A percentile compares a stretch with the other conserved stretches of the same genome.
Conservation (phyloP, 2,113 vertebrate genomes). For the Dissostichus mawsoni region DNA sequence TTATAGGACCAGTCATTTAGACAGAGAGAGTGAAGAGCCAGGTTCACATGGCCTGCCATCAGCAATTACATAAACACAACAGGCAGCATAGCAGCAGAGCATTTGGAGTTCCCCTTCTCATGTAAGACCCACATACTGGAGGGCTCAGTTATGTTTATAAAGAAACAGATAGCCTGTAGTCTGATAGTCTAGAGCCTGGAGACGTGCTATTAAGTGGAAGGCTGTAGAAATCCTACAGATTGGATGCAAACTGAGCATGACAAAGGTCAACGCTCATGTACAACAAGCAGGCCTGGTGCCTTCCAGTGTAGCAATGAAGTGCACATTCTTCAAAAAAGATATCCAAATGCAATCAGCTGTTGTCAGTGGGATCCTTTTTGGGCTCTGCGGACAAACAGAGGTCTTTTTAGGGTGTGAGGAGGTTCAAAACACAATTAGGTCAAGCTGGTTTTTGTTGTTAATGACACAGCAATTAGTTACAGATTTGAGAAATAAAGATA, state of each 20-base stretch:
- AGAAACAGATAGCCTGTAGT: conserved; percentile 33
- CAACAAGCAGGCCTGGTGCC: neutral
- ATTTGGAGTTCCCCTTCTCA: conserved; percentile 67
- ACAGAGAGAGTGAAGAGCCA: conserved; percentile 55
- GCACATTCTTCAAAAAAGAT: neutral
- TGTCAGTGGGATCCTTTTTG: neutral
- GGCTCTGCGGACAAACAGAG: neutral
- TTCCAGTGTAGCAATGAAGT: neutral
- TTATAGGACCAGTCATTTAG: conserved; percentile 79
- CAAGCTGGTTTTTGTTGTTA: neutral
- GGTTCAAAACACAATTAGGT: neutral
- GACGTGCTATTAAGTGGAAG: neutral
- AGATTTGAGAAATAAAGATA: neutral
- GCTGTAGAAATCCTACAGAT: neutral
- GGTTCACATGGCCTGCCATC: conserved; percentile 45
- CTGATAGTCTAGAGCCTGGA: neutral
- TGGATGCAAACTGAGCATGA: neutral
- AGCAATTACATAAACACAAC: conserved; percentile 74
- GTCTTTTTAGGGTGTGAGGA: neutral
- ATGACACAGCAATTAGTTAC: neutral
- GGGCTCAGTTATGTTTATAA: conserved; percentile 23
- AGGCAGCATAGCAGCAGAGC: conserved; percentile 32
- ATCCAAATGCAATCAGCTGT: neutral
- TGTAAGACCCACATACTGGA: conserved; percentile 28
- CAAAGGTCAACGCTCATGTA: neutral